These are phyloP conservation scores for Cryptoblepharus egeriae DNA, from an alignment of 2,797 vertebrate species.

Conservation along the genomic window DNA sequence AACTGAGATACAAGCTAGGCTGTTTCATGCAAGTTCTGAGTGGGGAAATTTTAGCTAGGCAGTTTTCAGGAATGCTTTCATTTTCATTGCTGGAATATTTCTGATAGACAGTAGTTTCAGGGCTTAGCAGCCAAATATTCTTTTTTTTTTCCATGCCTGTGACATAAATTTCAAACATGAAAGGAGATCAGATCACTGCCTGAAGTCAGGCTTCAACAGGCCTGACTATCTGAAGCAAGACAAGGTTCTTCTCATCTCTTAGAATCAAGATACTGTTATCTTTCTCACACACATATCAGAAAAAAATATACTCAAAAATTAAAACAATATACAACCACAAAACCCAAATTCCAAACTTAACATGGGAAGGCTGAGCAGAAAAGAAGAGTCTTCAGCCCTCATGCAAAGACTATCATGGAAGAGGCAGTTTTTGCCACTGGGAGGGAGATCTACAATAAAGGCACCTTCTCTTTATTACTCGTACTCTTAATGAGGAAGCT, in stretches of 20 bases:
- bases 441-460: too few relatives aligned
- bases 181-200: conserved; percentile 17
- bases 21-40: not conserved
- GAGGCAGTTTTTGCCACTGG: too few relatives aligned
- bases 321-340: too few relatives aligned
- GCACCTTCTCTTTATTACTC: too few relatives aligned
- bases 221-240: conserved; percentile 29
- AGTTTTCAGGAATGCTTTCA: conserved; percentile 8
- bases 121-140: conserved; percentile 2
- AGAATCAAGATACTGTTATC: not conserved
- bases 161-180: conserved; percentile 33
- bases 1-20: not conserved
- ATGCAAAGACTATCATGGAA: too few relatives aligned
- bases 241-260: conserved; percentile 15
- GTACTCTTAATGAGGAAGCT: too few relatives aligned
- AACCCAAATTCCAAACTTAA: too few relatives aligned
- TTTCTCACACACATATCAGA: not conserved
- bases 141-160: not conserved
- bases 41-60: not conserved
- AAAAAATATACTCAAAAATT: conserved; percentile 36
- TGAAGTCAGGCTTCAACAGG: conserved; percentile 51
- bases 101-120: not conserved
- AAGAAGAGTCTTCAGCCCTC: too few relatives aligned
- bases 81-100: conserved; percentile 24
- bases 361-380: too few relatives aligned